phyloP scores from a whole-genome alignment of 2,888 invertebrate genomes.

The Andricus curvator region DNA sequence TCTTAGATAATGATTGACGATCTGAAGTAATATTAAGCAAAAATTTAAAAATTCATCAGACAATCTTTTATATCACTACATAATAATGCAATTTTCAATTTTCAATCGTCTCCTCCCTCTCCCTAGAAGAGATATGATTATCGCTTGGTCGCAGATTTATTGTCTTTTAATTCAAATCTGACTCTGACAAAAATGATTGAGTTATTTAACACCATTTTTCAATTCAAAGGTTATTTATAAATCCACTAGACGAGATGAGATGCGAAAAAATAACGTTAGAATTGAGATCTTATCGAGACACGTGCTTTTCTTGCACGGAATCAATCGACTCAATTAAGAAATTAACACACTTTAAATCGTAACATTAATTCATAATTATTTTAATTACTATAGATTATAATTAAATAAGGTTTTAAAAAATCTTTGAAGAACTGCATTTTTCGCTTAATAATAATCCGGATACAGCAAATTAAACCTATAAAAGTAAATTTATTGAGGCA shows the following conservation, averaged over 20 bases:
- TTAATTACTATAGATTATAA: neutral
- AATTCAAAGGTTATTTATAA: neutral
- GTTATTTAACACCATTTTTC: neutral
- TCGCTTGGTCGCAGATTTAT: neutral
- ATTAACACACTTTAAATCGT: no score
- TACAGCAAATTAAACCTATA: neutral
- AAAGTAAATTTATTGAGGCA: slow-evolving; percentile 17
- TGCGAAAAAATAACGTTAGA: neutral
- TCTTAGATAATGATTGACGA: neutral
- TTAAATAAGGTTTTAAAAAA: neutral
- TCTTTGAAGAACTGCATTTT: neutral
- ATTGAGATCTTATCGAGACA: neutral
- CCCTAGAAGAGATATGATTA: neutral
- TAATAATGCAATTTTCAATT: neutral
- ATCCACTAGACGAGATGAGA: neutral
- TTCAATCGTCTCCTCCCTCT: neutral
- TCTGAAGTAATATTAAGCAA: neutral
- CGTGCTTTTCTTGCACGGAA: no score
- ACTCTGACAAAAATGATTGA: neutral
- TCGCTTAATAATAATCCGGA: no score
- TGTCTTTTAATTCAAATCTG: neutral
- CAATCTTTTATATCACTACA: neutral
- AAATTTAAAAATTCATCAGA: neutral
- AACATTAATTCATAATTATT: neutral
- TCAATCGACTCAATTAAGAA: no score